Conservation (phyloP, 2,113 vertebrate species). For the Oriolus oriolus region DNA sequence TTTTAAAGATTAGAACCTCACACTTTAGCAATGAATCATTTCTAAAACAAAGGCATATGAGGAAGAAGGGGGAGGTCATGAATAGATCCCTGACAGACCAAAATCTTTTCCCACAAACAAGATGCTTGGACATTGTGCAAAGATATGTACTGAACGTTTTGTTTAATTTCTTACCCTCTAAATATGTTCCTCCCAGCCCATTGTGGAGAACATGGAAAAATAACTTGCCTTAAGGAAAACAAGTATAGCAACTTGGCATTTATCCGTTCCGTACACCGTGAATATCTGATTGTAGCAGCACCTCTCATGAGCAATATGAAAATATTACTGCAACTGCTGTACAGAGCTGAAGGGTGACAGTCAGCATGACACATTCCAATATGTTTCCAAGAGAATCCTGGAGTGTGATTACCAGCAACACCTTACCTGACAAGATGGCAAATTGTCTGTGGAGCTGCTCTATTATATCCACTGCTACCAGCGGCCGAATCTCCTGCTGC, state of each 20-base stretch:
- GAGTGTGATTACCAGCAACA: not conserved
- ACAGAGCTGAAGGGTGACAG: not conserved
- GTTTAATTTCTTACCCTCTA: not conserved
- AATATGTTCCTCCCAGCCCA: not conserved
- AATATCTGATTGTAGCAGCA: not conserved
- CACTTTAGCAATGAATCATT: slow-evolving; percentile 16
- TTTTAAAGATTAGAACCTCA: slow-evolving; percentile 28
- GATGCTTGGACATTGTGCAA: not conserved
- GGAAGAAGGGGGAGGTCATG: not conserved
- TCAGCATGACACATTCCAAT: not conserved
- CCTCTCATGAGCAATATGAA: not conserved
- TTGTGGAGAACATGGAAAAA: not conserved
- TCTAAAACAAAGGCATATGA: slow-evolving; percentile 27
- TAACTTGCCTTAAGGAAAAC: not conserved
- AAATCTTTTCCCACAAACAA: slow-evolving; percentile 26
- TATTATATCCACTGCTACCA: slow-evolving; percentile 90
- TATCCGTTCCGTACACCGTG: not conserved
- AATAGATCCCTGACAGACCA: not conserved
- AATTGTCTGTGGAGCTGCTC: slow-evolving; percentile 95
- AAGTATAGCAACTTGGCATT: not conserved
- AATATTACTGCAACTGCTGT: not conserved
- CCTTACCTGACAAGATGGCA: slow-evolving; percentile 90
- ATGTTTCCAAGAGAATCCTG: not conserved
- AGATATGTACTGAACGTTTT: not conserved
- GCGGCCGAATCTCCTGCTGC: slow-evolving; percentile 94